Base-by-base conservation (phyloP, 1,140 invertebrate genomes). In the Drosophila prosaltans region DNA sequence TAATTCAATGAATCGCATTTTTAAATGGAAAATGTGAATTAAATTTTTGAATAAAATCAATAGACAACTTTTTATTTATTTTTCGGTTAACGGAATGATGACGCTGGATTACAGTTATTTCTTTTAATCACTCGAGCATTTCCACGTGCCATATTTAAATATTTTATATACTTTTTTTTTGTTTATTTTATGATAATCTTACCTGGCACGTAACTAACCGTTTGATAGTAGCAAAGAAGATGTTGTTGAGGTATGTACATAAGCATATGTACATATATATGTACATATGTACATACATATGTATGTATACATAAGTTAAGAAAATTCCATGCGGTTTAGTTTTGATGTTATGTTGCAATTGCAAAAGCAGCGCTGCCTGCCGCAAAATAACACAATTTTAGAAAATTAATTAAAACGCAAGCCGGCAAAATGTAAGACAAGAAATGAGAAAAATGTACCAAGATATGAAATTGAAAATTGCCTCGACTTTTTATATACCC, bases 351-450 rank as follows among this genome's bases (percentile, higher is more conserved):
- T 66, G 73, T 81, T 67, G 63, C 74, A 80, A 69, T 80, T 84
- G 81, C 77, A 59, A 85, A 81, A 71, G 71, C 82, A 39, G 43
- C 54, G 32, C 32, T 30, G 41, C 41, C 75, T 74, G 57, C 65
- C 59, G 65, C 45, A 76, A 48, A 76, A 78, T 71, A 77, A 72
- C 71, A 79, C 72, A 83, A 68, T 82, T 51, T 84, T 73, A 84
- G 65, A 84, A 83, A 79, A 84, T 80, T 78, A 79, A 81, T 86
- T 82, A 88, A 86, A 82, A 72, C 82, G 72, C 66, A 76, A 81
- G 72, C 3, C 7, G 16, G 39, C 9, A 39, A 70, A 72, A 78
- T 60, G 70, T 65, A 80, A 75, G 40, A 11, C 70, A 67, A 75
- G 67, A 62, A 73, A 68, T 51, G 30, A 36, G 32, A 36, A 36